phyloP scores from a whole-genome alignment of 2,888 invertebrate species.

The Volucella zonaria region DNA sequence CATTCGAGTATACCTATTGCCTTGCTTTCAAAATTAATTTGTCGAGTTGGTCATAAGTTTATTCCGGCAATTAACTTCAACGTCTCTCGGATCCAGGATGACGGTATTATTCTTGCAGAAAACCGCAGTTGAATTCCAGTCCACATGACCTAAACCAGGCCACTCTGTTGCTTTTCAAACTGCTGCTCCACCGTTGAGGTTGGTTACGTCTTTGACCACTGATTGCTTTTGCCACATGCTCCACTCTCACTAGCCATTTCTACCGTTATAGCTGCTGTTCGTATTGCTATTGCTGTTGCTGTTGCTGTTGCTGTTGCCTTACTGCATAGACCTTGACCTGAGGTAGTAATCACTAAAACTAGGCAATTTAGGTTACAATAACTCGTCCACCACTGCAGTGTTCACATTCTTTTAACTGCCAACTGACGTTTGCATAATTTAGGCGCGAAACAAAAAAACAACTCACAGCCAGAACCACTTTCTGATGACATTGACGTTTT shows the following conservation, averaged over 20 bases:
- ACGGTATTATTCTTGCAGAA: neutral
- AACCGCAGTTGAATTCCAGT: neutral
- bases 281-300: neutral
- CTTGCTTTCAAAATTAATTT: conserved; percentile 14
- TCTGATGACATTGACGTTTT: neutral
- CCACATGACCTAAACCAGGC: neutral
- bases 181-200: neutral
- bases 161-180: conserved; percentile 2
- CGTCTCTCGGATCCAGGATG: neutral
- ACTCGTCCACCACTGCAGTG: conserved; percentile 3
- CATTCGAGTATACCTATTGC: no score
- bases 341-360: conserved; percentile 36
- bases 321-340: conserved; percentile 58
- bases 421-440: conserved; percentile 27
- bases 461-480: neutral
- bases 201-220: conserved; percentile 29
- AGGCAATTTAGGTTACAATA: conserved; percentile 40
- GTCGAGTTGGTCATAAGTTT: neutral
- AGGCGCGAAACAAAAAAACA: neutral
- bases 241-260: conserved; percentile 5
- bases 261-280: neutral
- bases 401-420: conserved; percentile 29
- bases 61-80: neutral
- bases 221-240: conserved; percentile 47
- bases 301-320: neutral